Evolutionary conservation across 2,888 invertebrate species (phyloP), one percentile per base, ranked within the genome.

Genomic region (Acanthopleura granulata): DNA sequence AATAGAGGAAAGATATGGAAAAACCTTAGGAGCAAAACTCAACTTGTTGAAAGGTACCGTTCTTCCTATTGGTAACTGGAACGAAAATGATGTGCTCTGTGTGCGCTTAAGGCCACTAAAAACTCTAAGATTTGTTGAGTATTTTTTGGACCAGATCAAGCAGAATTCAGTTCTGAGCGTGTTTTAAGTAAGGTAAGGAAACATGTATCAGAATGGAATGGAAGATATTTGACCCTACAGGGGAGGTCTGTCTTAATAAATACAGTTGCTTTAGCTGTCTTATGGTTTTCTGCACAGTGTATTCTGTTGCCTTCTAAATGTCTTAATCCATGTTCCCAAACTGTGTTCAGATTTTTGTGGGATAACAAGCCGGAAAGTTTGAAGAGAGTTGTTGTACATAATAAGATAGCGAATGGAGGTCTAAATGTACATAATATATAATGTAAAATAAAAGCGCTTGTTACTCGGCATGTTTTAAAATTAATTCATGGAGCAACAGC

Each of bases 61-160:
- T 12, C 30, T 79, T 40, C 79, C 62, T 71, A 40, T 77, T 62
- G 79, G 81, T 12, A 79, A 78, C 73, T 81, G 77, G 81, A 76
- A 78, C n/a, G 50, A 40, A 16, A 30, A 3, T 18, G 14, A 30
- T 6, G 25, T 49, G 15, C 40, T 4, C 49, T 3, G 18, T 71
- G 18, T 71, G n/a, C 4, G 49, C 18, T 49, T 71, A 49, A 71
- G 3, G 9, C 14, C 14, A 40, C 18, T 40, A 71, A 1, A 71
- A 71, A 40, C 15, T 16, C 50, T 3, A 71, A 71, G 50, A 49
- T 71, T 40, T 40, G 40, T 49, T 30, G 71, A 4, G 25, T 71
- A 18, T 49, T 16, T 22, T 71, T 71, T 49, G 71, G 71, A 49
- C 40, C 16, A 71, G 25, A 71, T 49, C 22, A 16, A 16, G 14